Percentiles rank a stretch among this genome's conserved stretches.
Conservation (phyloP, 23 tunicate species). For the Ascidia mentula region DNA sequence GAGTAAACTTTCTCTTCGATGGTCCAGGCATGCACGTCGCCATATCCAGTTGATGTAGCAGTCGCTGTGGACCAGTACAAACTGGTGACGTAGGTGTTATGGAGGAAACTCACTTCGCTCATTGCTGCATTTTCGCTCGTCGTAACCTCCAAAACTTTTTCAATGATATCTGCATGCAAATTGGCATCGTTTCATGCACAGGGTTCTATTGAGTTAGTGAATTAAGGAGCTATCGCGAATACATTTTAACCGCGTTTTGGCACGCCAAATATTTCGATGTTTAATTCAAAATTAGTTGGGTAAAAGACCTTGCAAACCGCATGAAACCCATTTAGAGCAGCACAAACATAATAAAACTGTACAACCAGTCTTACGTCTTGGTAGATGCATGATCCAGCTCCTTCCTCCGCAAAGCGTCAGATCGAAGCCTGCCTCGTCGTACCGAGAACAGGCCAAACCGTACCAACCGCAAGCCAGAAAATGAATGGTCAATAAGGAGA, state of each 20-base stretch:
- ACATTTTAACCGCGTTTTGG: no score
- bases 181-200: no score
- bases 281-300: no score
- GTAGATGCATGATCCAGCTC: conserved; percentile 79
- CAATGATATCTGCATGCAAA: conserved; percentile 24
- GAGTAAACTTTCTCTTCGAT: conserved; percentile 58
- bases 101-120: conserved; percentile 62
- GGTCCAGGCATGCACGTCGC: conserved; percentile 78
- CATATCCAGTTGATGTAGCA: conserved; percentile 84
- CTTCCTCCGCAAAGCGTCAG: conserved; percentile 46
- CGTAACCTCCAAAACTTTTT: conserved; percentile 17
- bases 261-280: no score
- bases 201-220: no score
- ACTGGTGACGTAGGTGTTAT: conserved; percentile 78
- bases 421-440: conserved; percentile 41
- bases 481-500: conserved; percentile 54
- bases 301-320: no score
- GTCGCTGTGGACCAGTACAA: conserved; percentile 90
- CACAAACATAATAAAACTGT: neutral
- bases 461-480: conserved; percentile 88
- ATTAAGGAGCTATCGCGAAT: no score
- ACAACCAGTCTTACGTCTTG: conserved; percentile 35
- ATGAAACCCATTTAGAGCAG: no score
- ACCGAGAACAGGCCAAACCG: conserved; percentile 64
- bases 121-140: conserved; percentile 7